Conservation (phyloP, 1,140 invertebrate genomes). For the Papilio machaon region DNA sequence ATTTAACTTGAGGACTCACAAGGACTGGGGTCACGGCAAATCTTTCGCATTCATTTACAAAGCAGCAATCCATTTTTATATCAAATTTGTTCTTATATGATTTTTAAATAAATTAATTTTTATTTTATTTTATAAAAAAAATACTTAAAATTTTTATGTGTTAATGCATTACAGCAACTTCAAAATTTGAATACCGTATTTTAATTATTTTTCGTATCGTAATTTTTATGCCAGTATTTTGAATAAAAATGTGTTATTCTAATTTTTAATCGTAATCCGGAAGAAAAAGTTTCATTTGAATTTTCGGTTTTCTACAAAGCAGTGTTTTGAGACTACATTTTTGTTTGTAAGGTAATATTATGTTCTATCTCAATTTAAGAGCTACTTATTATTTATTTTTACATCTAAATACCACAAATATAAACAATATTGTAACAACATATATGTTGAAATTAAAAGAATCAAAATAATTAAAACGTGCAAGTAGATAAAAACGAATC, state of each 20-base stretch:
- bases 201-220: background rate
- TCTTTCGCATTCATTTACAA: conserved; percentile 57
- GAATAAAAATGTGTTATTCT: background rate
- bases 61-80: conserved; percentile 68
- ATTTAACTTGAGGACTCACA: conserved; percentile 51
- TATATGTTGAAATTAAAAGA: background rate
- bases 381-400: background rate
- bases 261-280: background rate
- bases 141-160: conserved; percentile 29
- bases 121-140: conserved; percentile 6
- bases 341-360: background rate
- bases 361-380: background rate
- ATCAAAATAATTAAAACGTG: background rate
- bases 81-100: conserved; percentile 44
- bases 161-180: conserved; percentile 19
- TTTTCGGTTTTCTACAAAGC: background rate
- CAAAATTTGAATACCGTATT: conserved; percentile 7
- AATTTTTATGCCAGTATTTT: conserved; percentile 15
- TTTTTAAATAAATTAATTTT: conserved; percentile 31
- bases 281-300: background rate
- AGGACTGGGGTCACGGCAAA: conserved; percentile 65
- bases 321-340: background rate
- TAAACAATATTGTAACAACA: background rate
- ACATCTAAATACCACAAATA: background rate
- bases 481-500: background rate